Evolutionary conservation across 2,797 vertebrate species (phyloP).

Genomic region (Pseudomugil tenellus): DNA sequence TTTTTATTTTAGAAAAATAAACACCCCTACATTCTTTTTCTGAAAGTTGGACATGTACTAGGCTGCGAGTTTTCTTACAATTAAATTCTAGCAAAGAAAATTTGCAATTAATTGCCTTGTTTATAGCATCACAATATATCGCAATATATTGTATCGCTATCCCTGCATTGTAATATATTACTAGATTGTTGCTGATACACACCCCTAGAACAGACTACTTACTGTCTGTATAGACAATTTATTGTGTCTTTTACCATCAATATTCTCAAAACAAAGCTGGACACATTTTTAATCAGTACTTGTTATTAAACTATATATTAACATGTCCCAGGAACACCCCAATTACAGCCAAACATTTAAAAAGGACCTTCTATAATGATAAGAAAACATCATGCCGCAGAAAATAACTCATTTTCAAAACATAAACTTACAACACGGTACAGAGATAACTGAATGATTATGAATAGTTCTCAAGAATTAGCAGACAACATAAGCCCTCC

Average conservation of each 20-base stretch:
- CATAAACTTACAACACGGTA: not conserved
- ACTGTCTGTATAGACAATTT: slow-evolving; percentile 14
- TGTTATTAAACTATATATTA: not conserved
- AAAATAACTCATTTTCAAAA: not conserved
- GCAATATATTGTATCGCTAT: no score
- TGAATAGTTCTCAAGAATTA: not conserved
- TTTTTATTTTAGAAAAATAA: no score
- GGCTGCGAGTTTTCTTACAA: no score
- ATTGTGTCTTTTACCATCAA: slow-evolving; percentile 42
- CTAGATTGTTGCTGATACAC: no score
- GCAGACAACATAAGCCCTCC: not conserved
- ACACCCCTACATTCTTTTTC: no score
- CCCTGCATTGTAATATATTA: no score
- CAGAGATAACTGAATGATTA: not conserved
- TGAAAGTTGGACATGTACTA: no score
- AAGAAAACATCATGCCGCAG: not conserved
- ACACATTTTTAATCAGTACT: slow-evolving; percentile 43
- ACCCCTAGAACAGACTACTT: no score
- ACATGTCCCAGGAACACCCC: not conserved
- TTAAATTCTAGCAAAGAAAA: no score
- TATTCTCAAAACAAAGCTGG: slow-evolving; percentile 29
- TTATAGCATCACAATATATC: no score
- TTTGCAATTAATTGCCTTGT: no score
- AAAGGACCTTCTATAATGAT: not conserved
- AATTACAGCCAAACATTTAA: not conserved